phyloP scores from a whole-genome alignment of 2,888 invertebrate genomes.

The Synanthedon formicaeformis region DNA sequence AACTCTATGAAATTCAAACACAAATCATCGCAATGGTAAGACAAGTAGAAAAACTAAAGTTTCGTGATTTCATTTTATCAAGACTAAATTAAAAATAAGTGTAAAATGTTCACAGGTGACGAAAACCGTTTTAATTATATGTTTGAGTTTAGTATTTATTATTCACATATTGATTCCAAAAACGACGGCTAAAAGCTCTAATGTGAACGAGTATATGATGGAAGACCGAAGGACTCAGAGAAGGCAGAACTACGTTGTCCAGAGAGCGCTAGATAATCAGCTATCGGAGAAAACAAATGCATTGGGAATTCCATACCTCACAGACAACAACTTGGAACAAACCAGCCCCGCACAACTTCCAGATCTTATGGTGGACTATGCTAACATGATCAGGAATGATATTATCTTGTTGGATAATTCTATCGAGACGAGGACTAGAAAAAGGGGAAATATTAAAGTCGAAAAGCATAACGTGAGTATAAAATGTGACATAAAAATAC shows the following conservation, averaged over 20 bases:
- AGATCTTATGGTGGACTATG: slow-evolving; percentile 48
- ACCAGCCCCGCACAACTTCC: slow-evolving; percentile 39
- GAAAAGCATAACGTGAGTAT: slow-evolving; percentile 36
- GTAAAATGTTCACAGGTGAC: slow-evolving; percentile 28
- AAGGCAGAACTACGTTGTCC: slow-evolving; percentile 41
- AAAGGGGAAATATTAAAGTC: slow-evolving; percentile 49
- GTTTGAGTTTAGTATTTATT: background rate
- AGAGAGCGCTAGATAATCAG: slow-evolving; percentile 30
- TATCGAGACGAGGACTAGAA: slow-evolving; percentile 50
- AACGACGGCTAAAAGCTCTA: slow-evolving; percentile 8
- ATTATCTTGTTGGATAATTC: slow-evolving; percentile 54
- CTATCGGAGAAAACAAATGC: slow-evolving; percentile 26
- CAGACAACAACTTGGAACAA: slow-evolving; percentile 23
- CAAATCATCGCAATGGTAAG: slow-evolving; percentile 37
- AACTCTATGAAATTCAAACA: slow-evolving; percentile 12
- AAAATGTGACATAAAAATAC: too few relatives aligned
- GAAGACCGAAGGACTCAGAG: slow-evolving; percentile 41
- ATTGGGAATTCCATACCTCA: slow-evolving; percentile 21
- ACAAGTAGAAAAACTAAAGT: background rate
- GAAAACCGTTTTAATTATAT: slow-evolving; percentile 11
- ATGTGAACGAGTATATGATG: slow-evolving; percentile 34
- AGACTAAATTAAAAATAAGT: background rate
- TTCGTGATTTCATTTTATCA: background rate
- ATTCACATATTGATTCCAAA: background rate
- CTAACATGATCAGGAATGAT: slow-evolving; percentile 54